A percentile compares a stretch with the other conserved stretches of the same genome.
phyloP scores from a whole-genome alignment of 2,113 vertebrate genomes.

The Pteropus alecto region DNA sequence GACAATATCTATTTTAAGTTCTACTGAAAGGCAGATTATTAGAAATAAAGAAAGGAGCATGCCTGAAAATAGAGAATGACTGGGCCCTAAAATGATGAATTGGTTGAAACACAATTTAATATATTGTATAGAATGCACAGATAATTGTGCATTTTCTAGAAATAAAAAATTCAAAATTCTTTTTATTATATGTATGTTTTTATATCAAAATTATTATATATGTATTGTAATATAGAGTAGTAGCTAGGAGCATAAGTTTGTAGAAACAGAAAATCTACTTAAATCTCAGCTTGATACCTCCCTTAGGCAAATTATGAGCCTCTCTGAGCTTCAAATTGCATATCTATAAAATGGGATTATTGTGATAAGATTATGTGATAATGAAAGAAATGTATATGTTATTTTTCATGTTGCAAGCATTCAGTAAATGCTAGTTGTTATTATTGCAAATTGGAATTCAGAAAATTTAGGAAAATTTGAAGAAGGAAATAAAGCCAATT shows the following conservation, averaged over 20 bases:
- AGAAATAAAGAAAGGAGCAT: not conserved
- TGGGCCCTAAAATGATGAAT: not conserved
- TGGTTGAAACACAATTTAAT: not conserved
- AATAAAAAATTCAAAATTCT: not conserved
- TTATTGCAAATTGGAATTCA: not conserved
- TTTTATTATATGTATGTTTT: not conserved
- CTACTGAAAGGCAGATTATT: not conserved
- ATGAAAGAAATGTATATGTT: not conserved
- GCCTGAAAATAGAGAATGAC: not conserved
- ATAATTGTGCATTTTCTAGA: not conserved
- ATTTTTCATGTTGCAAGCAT: not conserved
- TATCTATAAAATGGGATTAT: not conserved
- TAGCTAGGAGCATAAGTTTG: not conserved
- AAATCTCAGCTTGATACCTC: not conserved
- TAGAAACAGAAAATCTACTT: not conserved
- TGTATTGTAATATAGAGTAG: not conserved
- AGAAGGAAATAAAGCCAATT: not conserved
- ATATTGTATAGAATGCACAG: not conserved
- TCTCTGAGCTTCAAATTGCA: not conserved
- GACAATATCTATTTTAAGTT: not conserved
- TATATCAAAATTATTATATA: not conserved
- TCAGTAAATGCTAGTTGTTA: not conserved
- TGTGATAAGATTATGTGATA: not conserved
- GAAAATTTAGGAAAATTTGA: not conserved
- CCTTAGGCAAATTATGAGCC: not conserved